phyloP scores from a whole-genome alignment of 2,888 invertebrate species.

The Bombylius major region DNA sequence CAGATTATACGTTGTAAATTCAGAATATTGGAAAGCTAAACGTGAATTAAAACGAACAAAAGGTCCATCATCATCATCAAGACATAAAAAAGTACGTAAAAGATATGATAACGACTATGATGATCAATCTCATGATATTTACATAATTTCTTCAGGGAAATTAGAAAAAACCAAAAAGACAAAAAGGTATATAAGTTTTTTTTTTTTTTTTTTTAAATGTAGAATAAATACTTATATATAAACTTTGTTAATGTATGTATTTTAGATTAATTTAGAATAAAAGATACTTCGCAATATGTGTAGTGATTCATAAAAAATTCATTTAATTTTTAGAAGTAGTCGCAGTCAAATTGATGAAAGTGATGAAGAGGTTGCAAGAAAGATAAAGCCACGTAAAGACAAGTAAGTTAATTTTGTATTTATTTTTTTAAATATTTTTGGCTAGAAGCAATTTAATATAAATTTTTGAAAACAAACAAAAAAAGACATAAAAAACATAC shows the following conservation, averaged over 20 bases:
- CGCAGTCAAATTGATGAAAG: slow-evolving; percentile 1
- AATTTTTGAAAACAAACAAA: no score
- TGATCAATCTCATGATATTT: slow-evolving; percentile 39
- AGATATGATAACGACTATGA: slow-evolving; percentile 26
- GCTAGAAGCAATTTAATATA: no score
- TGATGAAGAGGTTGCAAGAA: slow-evolving; percentile 6
- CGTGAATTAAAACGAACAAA: slow-evolving; percentile 26
- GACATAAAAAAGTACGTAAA: slow-evolving; percentile 15
- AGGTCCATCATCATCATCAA: slow-evolving; percentile 22
- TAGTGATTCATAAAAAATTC: background rate
- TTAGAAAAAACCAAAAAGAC: slow-evolving; percentile 27
- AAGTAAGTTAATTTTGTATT: no score
- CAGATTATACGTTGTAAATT: slow-evolving; percentile 66
- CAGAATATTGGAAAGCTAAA: slow-evolving; percentile 45
- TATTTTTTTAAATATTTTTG: no score
- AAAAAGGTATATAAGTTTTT: slow-evolving; percentile 12
- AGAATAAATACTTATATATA: no score
- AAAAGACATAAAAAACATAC: slow-evolving; percentile 24
- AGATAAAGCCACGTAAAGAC: background rate
- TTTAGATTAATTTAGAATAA: background rate
- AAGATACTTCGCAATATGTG: background rate
- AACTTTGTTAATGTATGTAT: background rate
- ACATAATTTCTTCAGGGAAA: slow-evolving; percentile 40
- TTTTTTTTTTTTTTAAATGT: background rate
- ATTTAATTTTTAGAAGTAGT: slow-evolving; percentile 1